Base-by-base conservation (phyloP, 2,113 vertebrate species). In the Crypturellus undulatus region DNA sequence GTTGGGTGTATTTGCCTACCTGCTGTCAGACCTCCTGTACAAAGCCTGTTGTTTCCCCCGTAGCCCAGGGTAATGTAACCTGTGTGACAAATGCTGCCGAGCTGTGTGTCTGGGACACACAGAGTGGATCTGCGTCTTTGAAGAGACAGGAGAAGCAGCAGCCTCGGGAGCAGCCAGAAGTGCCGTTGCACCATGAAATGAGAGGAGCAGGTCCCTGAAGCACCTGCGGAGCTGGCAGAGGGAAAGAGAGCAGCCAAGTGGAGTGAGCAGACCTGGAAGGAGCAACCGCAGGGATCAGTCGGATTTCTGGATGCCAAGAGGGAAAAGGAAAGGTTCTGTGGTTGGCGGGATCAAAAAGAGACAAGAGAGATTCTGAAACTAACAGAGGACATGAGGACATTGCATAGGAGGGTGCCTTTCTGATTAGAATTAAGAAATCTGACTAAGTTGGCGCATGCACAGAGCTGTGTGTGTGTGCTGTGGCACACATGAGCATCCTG, bases 361-460 rank as follows among this genome's bases (percentile, higher is more conserved):
- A 43, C 2, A 34, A 38, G 18, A 77, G 19, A 36, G 17, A 60
- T 60, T 88, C 63, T 77, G 54, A 77, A 92, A 40, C 12, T 21
- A 32, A 36, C 36, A 34, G 54, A 54, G 9, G n/a, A 4, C 38
- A 40, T 6, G 22, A 81, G 15, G 28, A 30, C 0, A 1, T 7
- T 20, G 34, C 16, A 8, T 17, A 4, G 32, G 45, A 67, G 52
- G 70, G 54, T 4, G 10, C 32, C 86, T 80, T 58, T 75, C 3
- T 40, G 52, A 68, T 63, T 71, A 47, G 86, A 86, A 16, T 22
- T 63, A 65, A 85, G 45, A 59, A 86, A 85, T 36, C 36, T 59
- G 43, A 21, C 42, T 89, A 25, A 64, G 36, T 26, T 67, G 47
- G 45, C 3, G 4, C 0, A 0, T 6, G 2, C 0, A 0, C 7